phyloP scores from a whole-genome alignment of 2,888 invertebrate species.

The Ethmia dodecea region DNA sequence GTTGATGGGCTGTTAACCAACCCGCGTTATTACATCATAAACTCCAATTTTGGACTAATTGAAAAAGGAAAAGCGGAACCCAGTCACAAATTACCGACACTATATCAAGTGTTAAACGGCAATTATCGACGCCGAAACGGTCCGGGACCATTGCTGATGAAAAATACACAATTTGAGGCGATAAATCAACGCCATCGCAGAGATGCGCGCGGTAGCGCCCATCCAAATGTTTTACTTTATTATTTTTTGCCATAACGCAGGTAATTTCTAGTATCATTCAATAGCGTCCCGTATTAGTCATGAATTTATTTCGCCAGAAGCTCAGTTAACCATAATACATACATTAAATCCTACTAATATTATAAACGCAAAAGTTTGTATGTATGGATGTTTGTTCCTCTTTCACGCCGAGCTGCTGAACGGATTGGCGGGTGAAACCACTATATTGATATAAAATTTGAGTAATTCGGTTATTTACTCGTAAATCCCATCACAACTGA shows the following conservation, averaged over 20 bases:
- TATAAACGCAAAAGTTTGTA: no score
- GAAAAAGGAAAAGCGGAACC: slow-evolving; percentile 67
- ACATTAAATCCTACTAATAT: no score
- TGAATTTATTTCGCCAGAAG: no score
- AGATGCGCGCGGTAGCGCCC: slow-evolving; percentile 45
- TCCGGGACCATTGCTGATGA: slow-evolving; percentile 62
- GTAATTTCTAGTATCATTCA: slow-evolving; percentile 30
- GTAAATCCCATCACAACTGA: no score
- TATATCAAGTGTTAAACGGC: slow-evolving; percentile 76
- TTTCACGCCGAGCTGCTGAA: no score
- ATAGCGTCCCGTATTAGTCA: no score
- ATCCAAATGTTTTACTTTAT: slow-evolving; percentile 52
- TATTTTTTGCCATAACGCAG: slow-evolving; percentile 63
- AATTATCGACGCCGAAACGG: slow-evolving; percentile 70
- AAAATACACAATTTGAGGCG: slow-evolving; percentile 74
- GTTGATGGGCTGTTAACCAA: slow-evolving; percentile 40
- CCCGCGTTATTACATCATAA: slow-evolving; percentile 52
- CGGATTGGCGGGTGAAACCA: no score
- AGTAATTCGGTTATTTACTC: no score
- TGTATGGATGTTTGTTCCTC: no score
- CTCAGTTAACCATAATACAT: no score
- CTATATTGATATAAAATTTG: no score
- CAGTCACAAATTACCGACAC: slow-evolving; percentile 72
- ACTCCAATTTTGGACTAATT: slow-evolving; percentile 68
- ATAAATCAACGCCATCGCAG: slow-evolving; percentile 63